Evolutionary conservation across 2,888 invertebrate genomes (phyloP), one percentile per base, ranked within the genome.

Genomic region (Pseudococcus longispinus): DNA sequence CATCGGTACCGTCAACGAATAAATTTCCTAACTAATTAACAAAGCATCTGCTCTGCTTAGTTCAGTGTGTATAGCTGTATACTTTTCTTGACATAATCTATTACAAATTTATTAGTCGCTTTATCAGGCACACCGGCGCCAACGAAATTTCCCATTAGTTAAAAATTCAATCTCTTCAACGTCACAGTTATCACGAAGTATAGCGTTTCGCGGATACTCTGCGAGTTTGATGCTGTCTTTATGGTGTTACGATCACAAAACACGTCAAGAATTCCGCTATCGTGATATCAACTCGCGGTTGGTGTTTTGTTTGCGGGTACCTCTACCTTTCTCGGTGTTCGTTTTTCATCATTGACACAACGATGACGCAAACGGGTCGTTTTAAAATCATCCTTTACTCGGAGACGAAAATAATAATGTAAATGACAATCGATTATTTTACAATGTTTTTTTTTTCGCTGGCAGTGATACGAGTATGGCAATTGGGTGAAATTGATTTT

Each of bases 81-180:
- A 65, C 65, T 65, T 65, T 65, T 65, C 26, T 26, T 26, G 65
- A 65, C 65, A 65, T 13, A 13, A 26, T 65, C 65, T 26, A 65
- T 65, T 65, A 65, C 26, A 65, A 65, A 65, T 65, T 65, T 26
- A 65, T 65, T 65, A 65, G 65, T 65, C 65, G 20, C 3, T 65
- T 65, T 65, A 65, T 65, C 65, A 51, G 15, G 26, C 11, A 26
- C 3, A n/a, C 4, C 51, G 55, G 2, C 3, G 11, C n/a, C n/a
- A n/a, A n/a, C n/a, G 20, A 65, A 65, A 23, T 26, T n/a, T 65
- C 26, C 65, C 65, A 65, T 65, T 65, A 65, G 65, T 65, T 65
- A 65, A 65, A 65, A 65, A 65, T 65, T 65, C 65, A 65, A 65
- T 65, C 23, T 65, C 65, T 65, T 65, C 65, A 26, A 65, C 65